These are phyloP conservation scores for Platalea minor DNA, from an alignment of 2,797 vertebrate species.

Conservation along the genomic window DNA sequence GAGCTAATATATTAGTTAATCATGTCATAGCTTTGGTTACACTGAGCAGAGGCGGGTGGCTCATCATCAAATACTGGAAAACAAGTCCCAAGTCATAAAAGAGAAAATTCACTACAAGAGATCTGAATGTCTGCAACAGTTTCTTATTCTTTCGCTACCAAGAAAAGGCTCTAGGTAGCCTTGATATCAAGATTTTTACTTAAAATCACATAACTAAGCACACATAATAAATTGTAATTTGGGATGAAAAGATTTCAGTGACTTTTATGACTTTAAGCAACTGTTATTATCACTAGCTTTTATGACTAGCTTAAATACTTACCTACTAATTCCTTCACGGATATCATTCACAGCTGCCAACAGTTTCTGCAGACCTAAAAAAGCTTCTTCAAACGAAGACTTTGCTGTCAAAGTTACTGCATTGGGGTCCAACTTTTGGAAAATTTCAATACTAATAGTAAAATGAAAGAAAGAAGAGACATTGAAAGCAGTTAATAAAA, in stretches of 20 bases:
- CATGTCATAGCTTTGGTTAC: not conserved
- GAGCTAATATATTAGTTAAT: not conserved
- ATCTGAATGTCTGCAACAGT: not conserved
- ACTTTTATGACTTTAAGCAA: not conserved
- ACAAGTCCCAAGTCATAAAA: not conserved
- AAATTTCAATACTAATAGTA: constrained; percentile 68
- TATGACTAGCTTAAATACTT: not conserved
- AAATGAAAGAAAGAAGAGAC: not conserved
- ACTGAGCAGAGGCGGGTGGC: not conserved
- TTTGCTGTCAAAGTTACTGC: constrained; percentile 46
- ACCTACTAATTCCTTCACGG: constrained; percentile 86
- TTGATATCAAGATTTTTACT: not conserved
- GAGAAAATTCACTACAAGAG: not conserved
- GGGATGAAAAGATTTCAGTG: not conserved
- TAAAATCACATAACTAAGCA: not conserved
- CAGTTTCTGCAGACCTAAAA: constrained; percentile 83
- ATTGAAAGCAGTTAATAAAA: not conserved
- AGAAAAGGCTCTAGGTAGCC: not conserved
- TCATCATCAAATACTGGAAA: not conserved
- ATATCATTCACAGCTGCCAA: constrained; percentile 82
- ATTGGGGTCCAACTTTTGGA: constrained; percentile 71
- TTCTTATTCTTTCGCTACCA: not conserved
- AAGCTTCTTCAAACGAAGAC: constrained; percentile 78
- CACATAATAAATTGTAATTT: not conserved
- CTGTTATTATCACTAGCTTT: not conserved